These are phyloP conservation scores for Drosophila insularis DNA, from an alignment of 1,140 invertebrate species.

Conservation along the genomic window DNA sequence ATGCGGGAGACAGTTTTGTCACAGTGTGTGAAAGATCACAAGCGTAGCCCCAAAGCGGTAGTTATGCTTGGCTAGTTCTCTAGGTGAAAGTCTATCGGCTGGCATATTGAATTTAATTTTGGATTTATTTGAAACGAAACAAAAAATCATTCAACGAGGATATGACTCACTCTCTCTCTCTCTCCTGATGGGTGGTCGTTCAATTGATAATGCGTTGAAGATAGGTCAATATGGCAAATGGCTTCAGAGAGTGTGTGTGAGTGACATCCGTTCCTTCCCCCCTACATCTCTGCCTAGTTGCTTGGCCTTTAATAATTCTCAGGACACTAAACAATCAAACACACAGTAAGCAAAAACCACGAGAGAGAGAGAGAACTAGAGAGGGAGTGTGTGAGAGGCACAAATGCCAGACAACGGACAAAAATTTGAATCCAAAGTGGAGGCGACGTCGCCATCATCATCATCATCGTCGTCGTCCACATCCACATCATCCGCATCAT, in stretches of 20 bases:
- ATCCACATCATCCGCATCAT: conserved; percentile 29
- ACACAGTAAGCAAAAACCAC: conserved; percentile 2
- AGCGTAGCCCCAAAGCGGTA: conserved; percentile 35
- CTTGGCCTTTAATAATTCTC: conserved; percentile 61
- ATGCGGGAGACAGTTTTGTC: conserved; percentile 4
- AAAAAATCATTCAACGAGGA: no score
- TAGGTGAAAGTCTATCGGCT: conserved; percentile 59
- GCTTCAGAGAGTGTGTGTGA: conserved; percentile 37
- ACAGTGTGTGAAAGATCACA: conserved; percentile 57
- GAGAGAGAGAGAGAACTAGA: neutral
- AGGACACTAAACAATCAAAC: conserved; percentile 52
- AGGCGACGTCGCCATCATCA: conserved; percentile 49
- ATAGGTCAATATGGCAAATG: neutral
- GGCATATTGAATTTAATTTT: neutral
- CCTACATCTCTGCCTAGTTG: conserved; percentile 1
- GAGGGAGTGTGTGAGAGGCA: neutral
- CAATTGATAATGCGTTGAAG: neutral
- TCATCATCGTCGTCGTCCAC: conserved; percentile 40
- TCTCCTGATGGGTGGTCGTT: neutral
- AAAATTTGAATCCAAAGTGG: conserved; percentile 71
- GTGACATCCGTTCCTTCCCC: no score
- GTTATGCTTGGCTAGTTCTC: conserved; percentile 53
- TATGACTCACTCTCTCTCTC: neutral
- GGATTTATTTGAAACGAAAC: no score
- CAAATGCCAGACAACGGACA: conserved; percentile 34